Evolutionary conservation across 2,113 vertebrate genomes (phyloP).

Genomic region (Oreochromis tanganicae): DNA sequence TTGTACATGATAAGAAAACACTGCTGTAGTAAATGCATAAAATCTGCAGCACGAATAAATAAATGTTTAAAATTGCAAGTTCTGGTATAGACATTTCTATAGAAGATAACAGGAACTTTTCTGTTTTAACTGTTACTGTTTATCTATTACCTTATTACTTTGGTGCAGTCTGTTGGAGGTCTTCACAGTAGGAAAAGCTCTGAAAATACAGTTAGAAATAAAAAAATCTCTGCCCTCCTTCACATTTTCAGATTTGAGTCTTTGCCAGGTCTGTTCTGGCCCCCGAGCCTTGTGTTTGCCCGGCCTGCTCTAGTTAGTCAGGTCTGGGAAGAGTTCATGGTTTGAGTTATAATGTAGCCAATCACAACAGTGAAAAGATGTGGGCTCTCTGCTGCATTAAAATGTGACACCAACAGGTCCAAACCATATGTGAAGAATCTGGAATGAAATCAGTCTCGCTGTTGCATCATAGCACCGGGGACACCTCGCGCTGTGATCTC

Average conservation of each 20-base stretch:
- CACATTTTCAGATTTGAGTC: background rate
- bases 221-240: background rate
- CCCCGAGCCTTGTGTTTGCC: background rate
- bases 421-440: background rate
- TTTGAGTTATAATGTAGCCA: background rate
- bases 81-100: background rate
- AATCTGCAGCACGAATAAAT: background rate
- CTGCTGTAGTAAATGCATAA: background rate
- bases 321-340: background rate
- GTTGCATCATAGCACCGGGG: background rate
- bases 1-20: fast-evolving
- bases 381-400: background rate
- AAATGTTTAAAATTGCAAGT: background rate
- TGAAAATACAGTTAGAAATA: background rate
- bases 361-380: background rate
- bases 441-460: background rate
- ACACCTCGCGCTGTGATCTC: background rate
- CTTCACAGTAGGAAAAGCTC: background rate
- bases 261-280: background rate
- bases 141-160: background rate
- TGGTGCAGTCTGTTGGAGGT: background rate
- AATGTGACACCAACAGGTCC: background rate
- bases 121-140: background rate
- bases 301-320: background rate
- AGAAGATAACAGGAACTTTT: background rate